These are phyloP conservation scores for Helogale parvula DNA, from an alignment of 2,113 vertebrate species.

Conservation along the genomic window DNA sequence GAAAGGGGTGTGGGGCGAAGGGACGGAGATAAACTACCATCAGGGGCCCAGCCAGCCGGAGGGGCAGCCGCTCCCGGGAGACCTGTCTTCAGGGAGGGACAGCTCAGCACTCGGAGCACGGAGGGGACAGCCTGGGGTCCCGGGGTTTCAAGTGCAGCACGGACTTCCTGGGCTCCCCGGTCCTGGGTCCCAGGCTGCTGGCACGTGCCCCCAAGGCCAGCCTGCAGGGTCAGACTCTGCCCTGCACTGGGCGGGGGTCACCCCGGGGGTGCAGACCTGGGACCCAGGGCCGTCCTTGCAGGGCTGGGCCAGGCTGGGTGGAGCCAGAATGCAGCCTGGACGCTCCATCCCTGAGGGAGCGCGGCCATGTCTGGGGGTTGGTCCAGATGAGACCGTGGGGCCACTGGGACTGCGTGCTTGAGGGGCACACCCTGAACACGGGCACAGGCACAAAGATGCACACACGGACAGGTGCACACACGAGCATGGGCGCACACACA, in stretches of 20 bases:
- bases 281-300: background rate
- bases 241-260: background rate
- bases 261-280: background rate
- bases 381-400: background rate
- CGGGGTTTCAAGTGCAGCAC: rapidly evolving
- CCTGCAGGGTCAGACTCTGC: background rate
- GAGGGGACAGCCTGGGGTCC: too few species aligned
- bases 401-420: rapidly evolving
- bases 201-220: background rate
- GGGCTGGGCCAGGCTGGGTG: background rate
- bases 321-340: too few species aligned
- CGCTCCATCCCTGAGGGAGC: too few species aligned
- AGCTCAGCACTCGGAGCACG: background rate
- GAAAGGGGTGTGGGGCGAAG: rapidly evolving
- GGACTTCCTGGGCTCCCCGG: background rate
- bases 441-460: background rate
- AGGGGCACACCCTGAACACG: too few species aligned
- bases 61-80: background rate
- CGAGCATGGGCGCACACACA: background rate
- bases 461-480: too few species aligned
- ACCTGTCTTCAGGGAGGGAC: background rate
- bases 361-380: background rate
- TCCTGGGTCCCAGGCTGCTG: background rate
- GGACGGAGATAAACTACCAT: rapidly evolving
- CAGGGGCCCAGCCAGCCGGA: background rate